A percentile compares a stretch with the other conserved stretches of the same genome.
Evolutionary conservation across 1,140 invertebrate species (phyloP).

Genomic region (Bombus huntii): DNA sequence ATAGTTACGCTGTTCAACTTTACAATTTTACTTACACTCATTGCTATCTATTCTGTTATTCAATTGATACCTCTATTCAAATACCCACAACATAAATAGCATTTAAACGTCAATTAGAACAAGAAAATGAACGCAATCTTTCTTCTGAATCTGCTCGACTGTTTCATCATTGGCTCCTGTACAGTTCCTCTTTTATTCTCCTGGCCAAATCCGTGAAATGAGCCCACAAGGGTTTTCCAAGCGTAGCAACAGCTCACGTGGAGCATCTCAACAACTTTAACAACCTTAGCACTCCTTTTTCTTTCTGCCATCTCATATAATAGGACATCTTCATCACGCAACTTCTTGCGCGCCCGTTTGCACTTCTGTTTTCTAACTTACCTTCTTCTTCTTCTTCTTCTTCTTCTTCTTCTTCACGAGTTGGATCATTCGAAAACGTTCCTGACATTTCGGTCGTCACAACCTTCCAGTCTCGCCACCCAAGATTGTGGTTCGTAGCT

Average conservation of each 20-base stretch:
- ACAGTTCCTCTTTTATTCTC: neutral
- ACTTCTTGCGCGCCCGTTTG: neutral
- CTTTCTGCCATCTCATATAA: neutral
- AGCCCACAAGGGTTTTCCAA: neutral
- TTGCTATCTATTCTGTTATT: neutral
- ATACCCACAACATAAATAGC: slow-evolving; percentile 39
- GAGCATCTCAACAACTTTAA: slow-evolving; percentile 8
- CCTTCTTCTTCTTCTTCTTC: neutral
- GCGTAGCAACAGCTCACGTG: too few species aligned
- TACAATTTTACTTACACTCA: too few species aligned
- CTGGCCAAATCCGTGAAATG: slow-evolving; percentile 14
- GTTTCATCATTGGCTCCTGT: slow-evolving; percentile 20
- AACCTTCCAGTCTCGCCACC: slow-evolving; percentile 15
- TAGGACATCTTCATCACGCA: slow-evolving; percentile 11
- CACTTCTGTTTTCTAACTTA: neutral
- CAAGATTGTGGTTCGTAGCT: neutral
- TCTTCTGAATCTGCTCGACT: neutral
- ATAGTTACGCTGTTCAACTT: too few species aligned
- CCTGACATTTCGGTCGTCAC: slow-evolving; percentile 29
- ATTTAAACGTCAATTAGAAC: slow-evolving; percentile 54
- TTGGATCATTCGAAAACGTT: slow-evolving; percentile 19
- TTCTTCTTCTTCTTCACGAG: neutral
- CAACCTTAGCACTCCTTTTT: neutral
- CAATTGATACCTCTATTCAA: slow-evolving; percentile 18
- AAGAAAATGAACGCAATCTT: slow-evolving; percentile 33